Base-by-base conservation (phyloP, 53 echinoderm and acorn worm species). In the Apostichopus leukothele region DNA sequence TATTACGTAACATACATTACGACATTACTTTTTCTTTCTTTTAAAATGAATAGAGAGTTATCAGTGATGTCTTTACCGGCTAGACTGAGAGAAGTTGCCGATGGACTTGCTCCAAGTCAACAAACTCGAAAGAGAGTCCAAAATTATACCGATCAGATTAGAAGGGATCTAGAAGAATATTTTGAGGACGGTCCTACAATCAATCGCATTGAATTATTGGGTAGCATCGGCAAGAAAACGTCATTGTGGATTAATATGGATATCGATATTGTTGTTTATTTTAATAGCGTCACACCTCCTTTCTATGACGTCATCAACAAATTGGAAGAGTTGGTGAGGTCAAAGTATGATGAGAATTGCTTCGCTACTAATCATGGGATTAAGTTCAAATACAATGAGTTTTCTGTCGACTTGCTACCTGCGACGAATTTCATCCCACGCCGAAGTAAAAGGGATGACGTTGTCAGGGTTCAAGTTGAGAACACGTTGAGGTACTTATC, bases 161-260 rank as follows among this genome's bases (percentile, higher is more conserved):
- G 26, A 66, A 39, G 2, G 7, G 85, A 21, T 4, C 66, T 85
- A 23, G 10, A 68, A 59, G 25, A 67, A 6, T 18, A 85, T 27
- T 23, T 85, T 50, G 50, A 60, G 11, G 50, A 50, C 67, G 23
- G 18, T 10, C 26, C 59, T 14, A 60, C 67, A 6, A 51, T 85
- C 16, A 60, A 68, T 50, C 85, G 85, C 11, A 67, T 85, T 27
- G 22, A 60, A 85, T 12, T 60, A 50, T 67, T 85, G 18, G 85
- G 85, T 9, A 55, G 55, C 3, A 21, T 81, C 3, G 20, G 22
- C 9, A 81, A 81, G 55, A 81, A 81, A n/a, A 81, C 81, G 54
- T 81, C 81, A 20, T 23, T 81, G n/a, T 81, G 81, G 81, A n/a
- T 81, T 22, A 81, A 59, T 0, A 81, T 81, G 81, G 81, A 81